Base-by-base conservation (phyloP, 2,888 invertebrate genomes). In the Dasysyrphus tricinctus region DNA sequence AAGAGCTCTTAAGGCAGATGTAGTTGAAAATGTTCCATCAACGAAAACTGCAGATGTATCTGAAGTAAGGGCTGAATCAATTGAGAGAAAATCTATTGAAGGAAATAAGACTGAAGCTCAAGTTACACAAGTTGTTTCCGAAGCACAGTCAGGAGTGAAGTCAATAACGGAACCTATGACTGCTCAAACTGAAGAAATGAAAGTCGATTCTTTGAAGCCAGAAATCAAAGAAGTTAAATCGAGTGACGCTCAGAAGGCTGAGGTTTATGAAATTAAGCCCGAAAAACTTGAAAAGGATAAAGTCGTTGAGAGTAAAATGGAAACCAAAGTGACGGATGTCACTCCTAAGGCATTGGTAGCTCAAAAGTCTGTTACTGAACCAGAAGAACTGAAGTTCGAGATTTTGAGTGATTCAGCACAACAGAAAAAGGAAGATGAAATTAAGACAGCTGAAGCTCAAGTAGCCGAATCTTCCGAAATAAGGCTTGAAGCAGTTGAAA, bases 341-440 rank as follows among this genome's bases (percentile, higher is more conserved):
- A 12, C 7, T 57, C 0, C 34, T 5, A 5, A 14, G 12, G 8
- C 57, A 54, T 47, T 57, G 32, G 34, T 34, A 14, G 72, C 72
- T 12, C 4, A 32, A 34, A 72, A 59, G 12, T 44, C 72, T 44
- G 3, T 34, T 0, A 57, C 72, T 12, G 56, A 56, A 12, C 61
- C 72, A 7, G 56, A 56, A 32, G 4, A 32, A 32, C 6, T 32
- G 8, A 1, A 12, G 0, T 37, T 42, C 4, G 54, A 34, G 3
- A 61, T 61, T 8, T 9, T 69, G 3, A 11, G 24, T 44, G 77
- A 88, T 3, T 67, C 87, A 29, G 78, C 11, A 6, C 72, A 67
- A 73, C 81, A 89, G 29, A 24, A 19, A 8, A 73, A 78, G 29
- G 56, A 74, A 32, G 32, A 49, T 11, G 49, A 70, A 11, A 42